phyloP scores from a whole-genome alignment of 2,888 invertebrate genomes.

The Temnothorax ravouxi region DNA sequence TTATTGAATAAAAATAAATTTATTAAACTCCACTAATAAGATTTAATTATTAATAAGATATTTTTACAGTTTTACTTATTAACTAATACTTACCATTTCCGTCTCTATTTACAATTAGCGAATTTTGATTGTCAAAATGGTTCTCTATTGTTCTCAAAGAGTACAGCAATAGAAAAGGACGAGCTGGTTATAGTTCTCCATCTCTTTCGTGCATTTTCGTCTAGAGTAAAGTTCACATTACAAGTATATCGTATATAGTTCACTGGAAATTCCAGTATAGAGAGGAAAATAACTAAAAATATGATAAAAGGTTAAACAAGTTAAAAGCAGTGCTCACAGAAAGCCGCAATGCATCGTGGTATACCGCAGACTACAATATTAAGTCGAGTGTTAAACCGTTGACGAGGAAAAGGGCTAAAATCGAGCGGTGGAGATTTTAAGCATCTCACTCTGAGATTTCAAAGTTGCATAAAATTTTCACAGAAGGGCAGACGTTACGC shows the following conservation, averaged over 20 bases:
- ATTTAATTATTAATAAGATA: neutral
- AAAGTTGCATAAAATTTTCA: slow-evolving; percentile 59
- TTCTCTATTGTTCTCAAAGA: too few species aligned
- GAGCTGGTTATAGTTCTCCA: too few species aligned
- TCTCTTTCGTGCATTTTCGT: too few species aligned
- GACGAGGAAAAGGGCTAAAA: neutral
- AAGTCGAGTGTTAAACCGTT: slow-evolving; percentile 30
- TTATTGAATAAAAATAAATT: neutral
- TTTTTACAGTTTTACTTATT: neutral
- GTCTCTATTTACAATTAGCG: too few species aligned
- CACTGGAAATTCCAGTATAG: neutral
- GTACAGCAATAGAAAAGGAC: too few species aligned
- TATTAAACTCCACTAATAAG: neutral
- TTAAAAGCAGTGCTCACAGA: slow-evolving; percentile 1
- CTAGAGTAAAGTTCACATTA: too few species aligned
- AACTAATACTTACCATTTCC: neutral
- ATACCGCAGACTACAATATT: neutral
- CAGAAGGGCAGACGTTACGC: slow-evolving; percentile 7
- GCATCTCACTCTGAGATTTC: neutral
- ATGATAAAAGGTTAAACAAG: neutral
- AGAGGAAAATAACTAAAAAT: neutral
- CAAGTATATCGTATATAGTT: too few species aligned
- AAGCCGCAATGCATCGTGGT: slow-evolving; percentile 1
- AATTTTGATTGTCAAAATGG: too few species aligned
- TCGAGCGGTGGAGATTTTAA: neutral